Conservation (phyloP, 2,113 vertebrate genomes). For the Passer montanus region DNA sequence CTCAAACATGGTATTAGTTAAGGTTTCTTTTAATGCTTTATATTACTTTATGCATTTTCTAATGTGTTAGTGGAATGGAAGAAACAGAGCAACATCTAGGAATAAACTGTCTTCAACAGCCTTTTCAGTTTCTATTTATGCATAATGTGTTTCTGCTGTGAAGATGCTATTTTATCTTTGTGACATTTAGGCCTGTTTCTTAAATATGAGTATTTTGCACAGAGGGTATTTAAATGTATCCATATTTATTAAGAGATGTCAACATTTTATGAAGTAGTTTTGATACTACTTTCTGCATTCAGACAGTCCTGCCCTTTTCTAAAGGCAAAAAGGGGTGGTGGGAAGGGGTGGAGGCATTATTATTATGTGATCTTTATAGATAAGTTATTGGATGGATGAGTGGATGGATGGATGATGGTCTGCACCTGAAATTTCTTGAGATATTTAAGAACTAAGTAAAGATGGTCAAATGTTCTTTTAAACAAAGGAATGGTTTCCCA, state of each 20-base stretch:
- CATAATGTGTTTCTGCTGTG: slow-evolving; percentile 5
- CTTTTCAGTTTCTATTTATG: not conserved
- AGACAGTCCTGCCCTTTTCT: not conserved
- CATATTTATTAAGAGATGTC: not conserved
- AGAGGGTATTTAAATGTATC: not conserved
- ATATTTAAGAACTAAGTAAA: not conserved
- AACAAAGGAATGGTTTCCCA: not conserved
- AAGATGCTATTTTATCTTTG: not conserved
- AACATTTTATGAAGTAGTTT: not conserved
- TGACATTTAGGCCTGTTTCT: not conserved
- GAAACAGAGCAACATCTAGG: not conserved
- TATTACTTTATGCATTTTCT: not conserved
- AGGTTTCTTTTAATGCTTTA: slow-evolving; percentile 27
- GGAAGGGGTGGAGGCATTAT: not conserved
- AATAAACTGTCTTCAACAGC: slow-evolving; percentile 17
- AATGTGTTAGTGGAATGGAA: not conserved
- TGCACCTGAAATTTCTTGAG: not conserved
- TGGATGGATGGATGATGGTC: not conserved
- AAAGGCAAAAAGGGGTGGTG: not conserved
- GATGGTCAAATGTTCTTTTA: not conserved
- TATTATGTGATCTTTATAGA: not conserved
- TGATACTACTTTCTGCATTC: not conserved
- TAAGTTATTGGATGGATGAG: not conserved
- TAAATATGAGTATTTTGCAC: not conserved
- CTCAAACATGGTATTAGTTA: not conserved